Evolutionary conservation across 2,113 vertebrate genomes (phyloP).

Genomic region (Ciconia maguari): DNA sequence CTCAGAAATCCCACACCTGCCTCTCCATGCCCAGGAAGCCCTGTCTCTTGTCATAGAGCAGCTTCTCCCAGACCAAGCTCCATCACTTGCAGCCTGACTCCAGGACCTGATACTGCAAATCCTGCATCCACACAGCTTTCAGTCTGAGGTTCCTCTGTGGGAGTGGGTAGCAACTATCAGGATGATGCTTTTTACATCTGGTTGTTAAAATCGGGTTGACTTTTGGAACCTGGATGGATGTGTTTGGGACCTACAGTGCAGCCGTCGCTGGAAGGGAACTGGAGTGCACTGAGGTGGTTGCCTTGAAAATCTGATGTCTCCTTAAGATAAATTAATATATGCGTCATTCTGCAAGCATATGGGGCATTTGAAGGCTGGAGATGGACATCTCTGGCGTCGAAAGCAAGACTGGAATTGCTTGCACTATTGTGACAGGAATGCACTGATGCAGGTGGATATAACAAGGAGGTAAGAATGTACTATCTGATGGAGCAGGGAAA

Average conservation of each 20-base stretch:
- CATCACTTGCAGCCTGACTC: neutral
- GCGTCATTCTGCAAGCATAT: neutral
- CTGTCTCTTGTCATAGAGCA: neutral
- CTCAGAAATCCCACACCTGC: neutral
- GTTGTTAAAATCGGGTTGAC: neutral
- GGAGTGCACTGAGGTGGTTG: neutral
- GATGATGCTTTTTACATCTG: neutral
- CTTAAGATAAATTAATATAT: neutral
- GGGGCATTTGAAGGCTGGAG: neutral
- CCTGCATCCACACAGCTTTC: neutral
- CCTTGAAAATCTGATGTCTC: neutral
- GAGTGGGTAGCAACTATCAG: neutral
- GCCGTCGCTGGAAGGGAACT: neutral
- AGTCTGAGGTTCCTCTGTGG: neutral
- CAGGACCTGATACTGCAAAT: neutral
- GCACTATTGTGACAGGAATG: neutral
- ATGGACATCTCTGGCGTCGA: neutral
- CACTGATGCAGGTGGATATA: neutral
- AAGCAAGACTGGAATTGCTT: neutral
- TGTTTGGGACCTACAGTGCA: neutral
- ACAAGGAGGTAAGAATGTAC: neutral
- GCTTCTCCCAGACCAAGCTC: neutral
- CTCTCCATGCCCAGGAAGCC: neutral
- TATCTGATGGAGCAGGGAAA: neutral
- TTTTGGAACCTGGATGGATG: neutral